Evolutionary conservation across 2,113 vertebrate species (phyloP).

Genomic region (Tetrao urogallus): DNA sequence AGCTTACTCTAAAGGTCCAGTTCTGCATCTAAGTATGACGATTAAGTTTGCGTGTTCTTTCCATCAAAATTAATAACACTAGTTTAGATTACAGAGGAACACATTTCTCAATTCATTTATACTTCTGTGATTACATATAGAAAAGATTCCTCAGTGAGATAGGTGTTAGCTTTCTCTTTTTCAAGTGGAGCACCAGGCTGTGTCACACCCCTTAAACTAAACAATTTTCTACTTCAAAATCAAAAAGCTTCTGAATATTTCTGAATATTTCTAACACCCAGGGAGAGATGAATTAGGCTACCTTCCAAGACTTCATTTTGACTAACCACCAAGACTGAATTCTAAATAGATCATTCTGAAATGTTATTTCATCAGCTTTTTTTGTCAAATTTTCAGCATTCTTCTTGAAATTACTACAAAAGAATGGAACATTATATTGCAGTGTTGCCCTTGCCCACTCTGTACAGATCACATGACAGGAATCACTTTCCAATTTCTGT

Average conservation of each 20-base stretch:
- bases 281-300: neutral
- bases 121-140: neutral
- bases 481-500: slow-evolving; percentile 5
- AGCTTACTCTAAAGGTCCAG: neutral
- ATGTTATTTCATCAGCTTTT: neutral
- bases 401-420: neutral
- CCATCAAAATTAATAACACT: neutral
- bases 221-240: neutral
- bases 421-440: neutral
- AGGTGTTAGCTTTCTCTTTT: neutral
- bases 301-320: neutral
- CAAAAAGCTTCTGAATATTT: neutral
- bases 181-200: neutral
- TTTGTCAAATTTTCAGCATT: neutral
- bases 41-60: neutral
- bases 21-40: neutral
- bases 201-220: neutral
- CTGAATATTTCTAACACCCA: neutral
- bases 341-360: neutral
- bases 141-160: neutral
- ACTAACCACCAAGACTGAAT: neutral
- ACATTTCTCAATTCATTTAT: neutral
- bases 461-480: slow-evolving; percentile 35
- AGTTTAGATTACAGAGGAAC: neutral
- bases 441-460: neutral